A percentile compares a stretch with the other conserved stretches of the same genome.
Evolutionary conservation across 2,888 invertebrate genomes (phyloP).

Genomic region (Parasteatoda lunata): DNA sequence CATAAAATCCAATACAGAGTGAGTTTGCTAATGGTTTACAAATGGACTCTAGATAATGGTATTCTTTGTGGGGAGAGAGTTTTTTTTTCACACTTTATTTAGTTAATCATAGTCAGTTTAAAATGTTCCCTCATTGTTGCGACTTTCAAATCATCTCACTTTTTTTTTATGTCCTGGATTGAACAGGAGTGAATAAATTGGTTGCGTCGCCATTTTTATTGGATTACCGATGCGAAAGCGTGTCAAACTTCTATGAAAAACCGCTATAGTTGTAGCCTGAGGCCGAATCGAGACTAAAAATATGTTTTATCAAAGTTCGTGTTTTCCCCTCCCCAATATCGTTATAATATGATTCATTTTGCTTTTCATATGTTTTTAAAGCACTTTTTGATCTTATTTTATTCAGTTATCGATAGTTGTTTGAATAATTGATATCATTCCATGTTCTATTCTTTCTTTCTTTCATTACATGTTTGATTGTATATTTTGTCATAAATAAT

Average conservation of each 20-base stretch:
- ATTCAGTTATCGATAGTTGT: too few species aligned
- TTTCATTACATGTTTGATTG: too few species aligned
- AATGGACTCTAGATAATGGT: constrained; percentile 61
- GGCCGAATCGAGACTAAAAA: neutral
- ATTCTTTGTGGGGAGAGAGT: constrained; percentile 4
- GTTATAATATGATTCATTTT: too few species aligned
- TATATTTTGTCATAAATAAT: too few species aligned
- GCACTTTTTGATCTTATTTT: too few species aligned
- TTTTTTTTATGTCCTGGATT: constrained; percentile 14
- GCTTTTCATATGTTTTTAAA: too few species aligned
- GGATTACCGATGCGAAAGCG: constrained; percentile 57
- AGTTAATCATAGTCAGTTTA: constrained; percentile 66
- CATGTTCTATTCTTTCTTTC: too few species aligned
- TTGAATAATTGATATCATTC: too few species aligned
- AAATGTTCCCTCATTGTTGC: constrained; percentile 13
- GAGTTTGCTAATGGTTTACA: constrained; percentile 66
- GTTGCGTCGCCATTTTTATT: constrained; percentile 30
- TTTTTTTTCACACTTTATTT: constrained; percentile 47
- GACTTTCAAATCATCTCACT: neutral
- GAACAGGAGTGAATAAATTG: constrained; percentile 39
- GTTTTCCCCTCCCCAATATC: too few species aligned
- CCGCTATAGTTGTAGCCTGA: neutral
- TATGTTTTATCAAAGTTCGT: neutral
- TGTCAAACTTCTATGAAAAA: constrained; percentile 22
- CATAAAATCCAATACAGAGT: constrained; percentile 39